Evolutionary conservation across 1,140 invertebrate genomes (phyloP).

Genomic region (Conus betulinus): DNA sequence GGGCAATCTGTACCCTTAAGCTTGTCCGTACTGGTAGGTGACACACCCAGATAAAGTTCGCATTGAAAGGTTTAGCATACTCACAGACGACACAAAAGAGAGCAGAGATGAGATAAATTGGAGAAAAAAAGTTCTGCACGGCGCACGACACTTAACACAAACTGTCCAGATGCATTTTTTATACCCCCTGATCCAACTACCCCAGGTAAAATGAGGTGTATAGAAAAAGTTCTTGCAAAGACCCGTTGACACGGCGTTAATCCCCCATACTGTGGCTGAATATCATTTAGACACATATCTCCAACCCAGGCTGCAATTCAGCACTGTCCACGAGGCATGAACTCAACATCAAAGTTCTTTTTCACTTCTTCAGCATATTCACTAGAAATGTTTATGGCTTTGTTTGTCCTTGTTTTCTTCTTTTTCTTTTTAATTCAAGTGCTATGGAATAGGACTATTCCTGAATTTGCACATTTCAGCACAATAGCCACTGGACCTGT

Average conservation of each 20-base stretch:
- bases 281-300: background rate
- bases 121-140: background rate
- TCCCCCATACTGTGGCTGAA: background rate
- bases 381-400: background rate
- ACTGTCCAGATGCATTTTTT: background rate
- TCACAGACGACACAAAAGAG: slow-evolving; percentile 1
- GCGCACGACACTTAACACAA: background rate
- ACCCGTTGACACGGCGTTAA: background rate
- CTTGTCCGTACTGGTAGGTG: background rate
- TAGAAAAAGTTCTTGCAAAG: slow-evolving; percentile 1
- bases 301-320: background rate
- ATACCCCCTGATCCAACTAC: background rate
- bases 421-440: background rate
- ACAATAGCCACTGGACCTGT: background rate
- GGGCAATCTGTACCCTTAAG: background rate
- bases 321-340: slow-evolving; percentile 17
- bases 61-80: background rate
- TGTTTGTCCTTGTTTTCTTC: background rate
- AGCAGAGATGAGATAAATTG: slow-evolving; percentile 1
- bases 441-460: background rate
- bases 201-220: background rate
- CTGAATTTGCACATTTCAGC: background rate
- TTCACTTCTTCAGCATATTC: background rate
- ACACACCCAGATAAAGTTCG: background rate
- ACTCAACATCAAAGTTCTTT: background rate